phyloP scores from a whole-genome alignment of 1,140 invertebrate genomes.

The Brachionus angularis region DNA sequence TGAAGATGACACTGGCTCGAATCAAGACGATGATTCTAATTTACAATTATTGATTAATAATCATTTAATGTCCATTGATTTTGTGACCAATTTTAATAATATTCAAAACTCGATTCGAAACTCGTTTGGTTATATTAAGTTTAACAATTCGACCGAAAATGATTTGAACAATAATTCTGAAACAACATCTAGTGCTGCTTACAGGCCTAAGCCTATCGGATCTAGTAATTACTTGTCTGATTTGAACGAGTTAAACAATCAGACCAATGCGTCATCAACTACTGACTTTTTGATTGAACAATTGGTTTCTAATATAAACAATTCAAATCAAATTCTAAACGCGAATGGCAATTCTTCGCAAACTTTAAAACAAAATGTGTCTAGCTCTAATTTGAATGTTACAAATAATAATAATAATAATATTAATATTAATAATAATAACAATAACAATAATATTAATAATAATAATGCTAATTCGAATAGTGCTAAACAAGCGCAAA shows the following conservation, averaged over 20 bases:
- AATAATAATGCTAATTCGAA: no score
- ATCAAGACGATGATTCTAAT: background rate
- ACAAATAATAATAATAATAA: slow-evolving; percentile 24
- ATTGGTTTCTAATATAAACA: background rate
- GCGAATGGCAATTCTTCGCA: background rate
- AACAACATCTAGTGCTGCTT: slow-evolving; percentile 1
- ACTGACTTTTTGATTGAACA: slow-evolving; percentile 22
- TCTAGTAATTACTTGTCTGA: background rate
- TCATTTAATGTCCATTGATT: slow-evolving; percentile 33
- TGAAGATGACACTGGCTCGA: slow-evolving; percentile 3
- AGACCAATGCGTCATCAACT: background rate
- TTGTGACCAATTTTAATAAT: slow-evolving; percentile 24
- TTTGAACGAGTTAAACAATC: background rate
- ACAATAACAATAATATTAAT: no score
- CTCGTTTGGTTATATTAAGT: slow-evolving; percentile 36
- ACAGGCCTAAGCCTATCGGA: background rate
- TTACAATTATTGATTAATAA: slow-evolving; percentile 15
- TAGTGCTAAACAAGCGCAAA: background rate
- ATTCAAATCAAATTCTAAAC: slow-evolving; percentile 1
- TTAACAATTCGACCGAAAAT: background rate
- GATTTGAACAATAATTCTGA: background rate
- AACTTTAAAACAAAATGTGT: background rate
- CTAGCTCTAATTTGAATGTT: background rate
- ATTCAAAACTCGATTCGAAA: background rate
- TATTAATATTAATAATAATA: no score